phyloP scores from a whole-genome alignment of 1,140 invertebrate genomes.

The Bursaphelenchus mucronatus region DNA sequence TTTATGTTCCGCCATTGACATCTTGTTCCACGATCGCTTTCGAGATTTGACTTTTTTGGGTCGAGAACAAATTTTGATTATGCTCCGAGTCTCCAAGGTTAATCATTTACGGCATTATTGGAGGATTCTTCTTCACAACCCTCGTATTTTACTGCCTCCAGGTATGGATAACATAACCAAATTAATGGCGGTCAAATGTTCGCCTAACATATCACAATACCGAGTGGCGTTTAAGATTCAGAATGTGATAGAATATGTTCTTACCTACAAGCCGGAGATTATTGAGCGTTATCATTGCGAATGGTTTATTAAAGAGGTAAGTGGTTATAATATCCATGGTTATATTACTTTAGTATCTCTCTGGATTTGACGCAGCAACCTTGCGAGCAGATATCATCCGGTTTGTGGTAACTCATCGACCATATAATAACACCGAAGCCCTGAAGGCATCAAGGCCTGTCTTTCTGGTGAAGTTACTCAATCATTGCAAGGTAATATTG shows the following conservation, averaged over 20 bases:
- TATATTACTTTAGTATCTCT: not conserved
- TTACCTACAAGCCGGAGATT: not conserved
- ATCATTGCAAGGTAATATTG: not conserved
- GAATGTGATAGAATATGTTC: not conserved
- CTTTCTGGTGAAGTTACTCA: not conserved
- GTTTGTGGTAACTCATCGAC: not conserved
- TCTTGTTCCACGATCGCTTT: not conserved
- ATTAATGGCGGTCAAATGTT: not conserved
- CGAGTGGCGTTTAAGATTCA: not conserved
- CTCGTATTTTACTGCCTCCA: not conserved
- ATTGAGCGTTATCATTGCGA: not conserved
- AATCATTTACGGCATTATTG: not conserved
- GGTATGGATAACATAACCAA: not conserved
- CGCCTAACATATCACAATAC: not conserved
- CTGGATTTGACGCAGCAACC: not conserved
- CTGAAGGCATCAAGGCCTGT: not conserved
- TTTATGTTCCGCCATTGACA: not conserved
- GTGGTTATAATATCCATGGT: no score
- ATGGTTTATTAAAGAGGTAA: not conserved
- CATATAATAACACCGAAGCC: not conserved
- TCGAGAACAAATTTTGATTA: slow-evolving; percentile 4
- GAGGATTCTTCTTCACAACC: not conserved
- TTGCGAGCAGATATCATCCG: not conserved
- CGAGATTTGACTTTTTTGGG: not conserved
- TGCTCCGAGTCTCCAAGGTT: not conserved